These are phyloP conservation scores for Tridacna gigas DNA, from an alignment of 2,888 invertebrate genomes.

Conservation along the genomic window DNA sequence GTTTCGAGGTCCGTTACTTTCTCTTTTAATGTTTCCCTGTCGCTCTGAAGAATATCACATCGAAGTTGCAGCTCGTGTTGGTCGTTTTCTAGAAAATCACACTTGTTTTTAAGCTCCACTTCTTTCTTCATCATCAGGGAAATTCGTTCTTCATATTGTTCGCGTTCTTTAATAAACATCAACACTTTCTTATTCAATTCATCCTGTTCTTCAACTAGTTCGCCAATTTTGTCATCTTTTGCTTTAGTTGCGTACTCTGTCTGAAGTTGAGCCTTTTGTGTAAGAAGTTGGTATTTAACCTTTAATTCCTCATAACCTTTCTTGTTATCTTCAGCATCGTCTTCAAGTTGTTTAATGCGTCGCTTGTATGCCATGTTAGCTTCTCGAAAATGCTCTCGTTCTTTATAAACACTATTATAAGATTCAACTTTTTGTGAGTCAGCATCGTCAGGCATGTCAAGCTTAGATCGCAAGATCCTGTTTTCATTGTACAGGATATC, in stretches of 20 bases:
- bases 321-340: conserved; percentile 43
- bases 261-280: conserved; percentile 58
- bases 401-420: conserved; percentile 56
- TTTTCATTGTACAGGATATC: conserved; percentile 64
- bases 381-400: conserved; percentile 57
- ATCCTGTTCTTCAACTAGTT: conserved; percentile 51
- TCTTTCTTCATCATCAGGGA: conserved; percentile 56
- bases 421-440: conserved; percentile 54
- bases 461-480: conserved; percentile 53
- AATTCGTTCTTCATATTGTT: conserved; percentile 60
- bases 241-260: conserved; percentile 54
- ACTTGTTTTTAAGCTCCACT: conserved; percentile 54
- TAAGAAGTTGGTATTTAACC: conserved; percentile 51
- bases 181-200: conserved; percentile 47
- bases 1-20: conserved; percentile 50
- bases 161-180: conserved; percentile 61
- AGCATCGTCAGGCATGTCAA: conserved; percentile 46
- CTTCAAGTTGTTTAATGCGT: conserved; percentile 55
- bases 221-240: conserved; percentile 56
- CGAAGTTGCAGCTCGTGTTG: conserved; percentile 55
- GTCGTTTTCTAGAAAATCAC: conserved; percentile 48
- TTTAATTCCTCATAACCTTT: conserved; percentile 53
- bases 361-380: conserved; percentile 60
- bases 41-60: conserved; percentile 60
- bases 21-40: conserved; percentile 56